Evolutionary conservation across 1,140 invertebrate genomes (phyloP).

Genomic region (Temnothorax longispinosus): DNA sequence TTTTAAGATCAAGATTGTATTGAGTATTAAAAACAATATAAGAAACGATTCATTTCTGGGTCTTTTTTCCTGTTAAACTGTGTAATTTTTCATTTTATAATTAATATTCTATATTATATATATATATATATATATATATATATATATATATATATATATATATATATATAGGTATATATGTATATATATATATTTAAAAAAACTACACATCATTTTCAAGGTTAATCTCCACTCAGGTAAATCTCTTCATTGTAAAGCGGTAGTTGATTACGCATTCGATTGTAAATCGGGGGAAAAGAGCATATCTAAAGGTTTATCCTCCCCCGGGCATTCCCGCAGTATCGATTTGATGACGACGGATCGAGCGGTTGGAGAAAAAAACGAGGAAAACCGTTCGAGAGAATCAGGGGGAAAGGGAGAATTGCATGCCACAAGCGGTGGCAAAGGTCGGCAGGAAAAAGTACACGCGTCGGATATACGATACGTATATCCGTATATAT

Average conservation of each 20-base stretch:
- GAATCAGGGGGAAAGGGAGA: background rate
- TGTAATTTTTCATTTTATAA: background rate
- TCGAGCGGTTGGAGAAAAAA: background rate
- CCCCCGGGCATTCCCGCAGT: background rate
- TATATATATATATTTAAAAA: background rate
- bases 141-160: background rate
- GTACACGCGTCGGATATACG: background rate
- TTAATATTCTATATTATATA: background rate
- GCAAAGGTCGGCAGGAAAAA: background rate
- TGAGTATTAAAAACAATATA: background rate
- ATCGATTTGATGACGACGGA: conserved; percentile 28
- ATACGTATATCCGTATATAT: conserved; percentile 30
- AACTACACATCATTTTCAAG: background rate
- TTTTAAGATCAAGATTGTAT: background rate
- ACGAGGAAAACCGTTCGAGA: background rate
- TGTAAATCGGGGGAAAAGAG: background rate
- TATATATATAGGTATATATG: background rate
- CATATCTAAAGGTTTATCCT: background rate
- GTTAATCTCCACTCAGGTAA: background rate
- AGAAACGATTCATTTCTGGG: background rate
- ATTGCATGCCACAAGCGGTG: conserved; percentile 6
- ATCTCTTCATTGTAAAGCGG: background rate
- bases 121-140: background rate
- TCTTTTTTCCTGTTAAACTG: background rate
- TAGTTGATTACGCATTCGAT: background rate